Evolutionary conservation across 2,888 invertebrate genomes (phyloP).

Genomic region (Melolontha melolontha): DNA sequence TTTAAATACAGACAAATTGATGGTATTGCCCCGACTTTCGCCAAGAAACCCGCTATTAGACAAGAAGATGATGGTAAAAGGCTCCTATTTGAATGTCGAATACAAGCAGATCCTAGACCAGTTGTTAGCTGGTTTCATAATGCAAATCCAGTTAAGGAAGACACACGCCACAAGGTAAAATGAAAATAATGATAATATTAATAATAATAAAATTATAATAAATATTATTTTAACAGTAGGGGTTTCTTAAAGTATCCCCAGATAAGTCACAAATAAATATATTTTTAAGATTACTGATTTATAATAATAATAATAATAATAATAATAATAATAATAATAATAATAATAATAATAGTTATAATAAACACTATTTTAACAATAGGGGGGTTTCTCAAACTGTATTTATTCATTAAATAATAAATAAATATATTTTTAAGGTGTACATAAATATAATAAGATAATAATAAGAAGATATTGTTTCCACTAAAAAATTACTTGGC

Average conservation of each 20-base stretch:
- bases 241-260: too few species aligned
- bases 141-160: conserved; percentile 82
- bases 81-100: conserved; percentile 93
- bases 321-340: background rate
- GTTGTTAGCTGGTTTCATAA: conserved; percentile 92
- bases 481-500: conserved; percentile 51
- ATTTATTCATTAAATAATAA: too few species aligned
- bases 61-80: conserved; percentile 97
- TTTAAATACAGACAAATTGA: conserved; percentile 87
- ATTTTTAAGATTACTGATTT: too few species aligned
- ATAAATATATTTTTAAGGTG: too few species aligned
- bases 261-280: too few species aligned
- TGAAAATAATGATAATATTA: too few species aligned
- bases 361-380: too few species aligned
- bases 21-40: conserved; percentile 97
- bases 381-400: too few species aligned
- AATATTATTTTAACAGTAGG: too few species aligned
- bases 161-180: conserved; percentile 86
- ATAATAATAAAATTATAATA: background rate
- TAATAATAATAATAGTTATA: too few species aligned
- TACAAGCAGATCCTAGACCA: conserved; percentile 93
- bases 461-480: conserved; percentile 41
- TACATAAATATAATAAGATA: too few species aligned
- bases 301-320: too few species aligned
- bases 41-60: conserved; percentile 96